These are phyloP conservation scores for Mastomys coucha DNA, from an alignment of 2,113 vertebrate genomes.

Conservation along the genomic window DNA sequence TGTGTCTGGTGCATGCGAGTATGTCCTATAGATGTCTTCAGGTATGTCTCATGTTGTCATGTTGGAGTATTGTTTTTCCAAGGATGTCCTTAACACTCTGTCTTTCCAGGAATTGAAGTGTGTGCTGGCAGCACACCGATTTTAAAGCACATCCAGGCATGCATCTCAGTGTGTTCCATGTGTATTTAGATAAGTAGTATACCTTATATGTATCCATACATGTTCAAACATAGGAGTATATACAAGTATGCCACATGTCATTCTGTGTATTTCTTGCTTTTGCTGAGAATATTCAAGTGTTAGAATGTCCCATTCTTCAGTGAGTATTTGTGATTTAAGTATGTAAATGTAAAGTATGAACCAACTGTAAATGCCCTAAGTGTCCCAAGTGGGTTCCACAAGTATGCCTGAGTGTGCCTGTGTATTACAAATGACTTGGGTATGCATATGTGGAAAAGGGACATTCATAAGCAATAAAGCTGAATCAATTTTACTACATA, in stretches of 20 bases:
- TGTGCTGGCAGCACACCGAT: neutral
- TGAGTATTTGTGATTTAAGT: neutral
- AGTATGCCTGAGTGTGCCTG: neutral
- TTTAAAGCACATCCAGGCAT: neutral
- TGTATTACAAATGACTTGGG: neutral
- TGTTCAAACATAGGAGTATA: constrained; percentile 31
- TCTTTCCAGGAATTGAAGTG: neutral
- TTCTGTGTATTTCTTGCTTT: neutral
- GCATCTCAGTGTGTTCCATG: neutral
- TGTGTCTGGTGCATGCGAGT: neutral
- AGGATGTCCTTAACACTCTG: neutral
- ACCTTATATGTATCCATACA: neutral
- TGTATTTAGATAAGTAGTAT: neutral
- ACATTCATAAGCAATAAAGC: neutral
- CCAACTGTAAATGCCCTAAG: neutral
- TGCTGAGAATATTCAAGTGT: constrained; percentile 18
- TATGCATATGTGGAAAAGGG: neutral
- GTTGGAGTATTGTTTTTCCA: neutral
- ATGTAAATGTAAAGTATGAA: neutral
- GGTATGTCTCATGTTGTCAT: constrained; percentile 34
- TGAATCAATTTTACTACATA: neutral
- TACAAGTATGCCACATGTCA: neutral
- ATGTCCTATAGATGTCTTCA: constrained; percentile 23
- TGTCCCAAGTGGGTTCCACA: neutral
- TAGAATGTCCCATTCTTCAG: neutral